A percentile compares a stretch with the other conserved stretches of the same genome.
Evolutionary conservation across 2,113 vertebrate species (phyloP).

Genomic region (Illadopsis cleaveri): DNA sequence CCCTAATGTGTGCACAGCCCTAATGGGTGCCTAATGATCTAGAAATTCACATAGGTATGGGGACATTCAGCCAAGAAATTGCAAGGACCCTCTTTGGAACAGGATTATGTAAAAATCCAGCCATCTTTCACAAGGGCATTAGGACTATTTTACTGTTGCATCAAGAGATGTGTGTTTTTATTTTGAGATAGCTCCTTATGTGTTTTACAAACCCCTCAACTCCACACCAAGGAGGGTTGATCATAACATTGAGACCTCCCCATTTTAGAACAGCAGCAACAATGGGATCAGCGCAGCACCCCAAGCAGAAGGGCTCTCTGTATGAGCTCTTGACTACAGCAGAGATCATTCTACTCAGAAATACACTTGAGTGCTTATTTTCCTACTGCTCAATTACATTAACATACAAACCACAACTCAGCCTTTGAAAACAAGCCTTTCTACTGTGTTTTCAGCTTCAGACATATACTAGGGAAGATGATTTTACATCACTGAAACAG

Average conservation of each 20-base stretch:
- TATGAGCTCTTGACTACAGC: background rate
- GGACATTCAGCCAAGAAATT: background rate
- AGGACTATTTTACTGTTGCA: background rate
- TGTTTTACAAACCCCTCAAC: background rate
- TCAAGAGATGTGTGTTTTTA: background rate
- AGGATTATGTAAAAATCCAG: background rate
- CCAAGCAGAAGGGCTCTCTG: background rate
- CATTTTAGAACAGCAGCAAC: background rate
- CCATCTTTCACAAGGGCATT: background rate
- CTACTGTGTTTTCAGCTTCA: background rate
- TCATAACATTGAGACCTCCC: background rate
- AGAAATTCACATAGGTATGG: background rate
- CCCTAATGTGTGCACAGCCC: background rate
- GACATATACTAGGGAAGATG: background rate
- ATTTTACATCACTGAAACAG: background rate
- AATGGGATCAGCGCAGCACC: background rate
- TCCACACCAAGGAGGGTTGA: background rate
- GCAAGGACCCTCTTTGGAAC: background rate
- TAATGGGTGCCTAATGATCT: accelerated
- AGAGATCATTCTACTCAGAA: background rate
- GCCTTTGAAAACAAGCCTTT: background rate
- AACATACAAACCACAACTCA: background rate
- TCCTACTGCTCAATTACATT: background rate
- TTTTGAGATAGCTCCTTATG: background rate
- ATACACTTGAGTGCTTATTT: background rate